Conservation (phyloP, 2,888 invertebrate genomes). For the Drosophila paramelanica region DNA sequence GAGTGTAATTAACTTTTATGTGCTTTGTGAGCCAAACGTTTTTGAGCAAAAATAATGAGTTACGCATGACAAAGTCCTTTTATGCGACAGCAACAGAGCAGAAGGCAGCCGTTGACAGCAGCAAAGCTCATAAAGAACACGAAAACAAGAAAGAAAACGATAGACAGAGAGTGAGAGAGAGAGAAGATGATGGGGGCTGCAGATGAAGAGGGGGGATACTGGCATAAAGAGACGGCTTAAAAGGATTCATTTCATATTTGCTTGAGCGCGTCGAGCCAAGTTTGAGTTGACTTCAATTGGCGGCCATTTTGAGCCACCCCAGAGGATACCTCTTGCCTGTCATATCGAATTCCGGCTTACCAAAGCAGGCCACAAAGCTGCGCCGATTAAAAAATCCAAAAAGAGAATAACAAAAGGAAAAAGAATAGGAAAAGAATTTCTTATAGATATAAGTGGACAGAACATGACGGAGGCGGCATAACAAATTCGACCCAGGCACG, state of each 20-base stretch:
- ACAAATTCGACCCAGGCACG: conserved; percentile 72
- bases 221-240: conserved; percentile 21
- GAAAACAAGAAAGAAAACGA: neutral
- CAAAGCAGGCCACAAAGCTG: conserved; percentile 37
- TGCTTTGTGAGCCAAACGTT: conserved; percentile 61
- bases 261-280: conserved; percentile 47
- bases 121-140: conserved; percentile 14
- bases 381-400: conserved; percentile 53
- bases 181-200: neutral
- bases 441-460: conserved; percentile 54
- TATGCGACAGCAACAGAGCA: conserved; percentile 53
- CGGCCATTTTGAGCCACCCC: conserved; percentile 59
- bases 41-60: conserved; percentile 82
- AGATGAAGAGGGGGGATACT: conserved; percentile 1
- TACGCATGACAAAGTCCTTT: conserved; percentile 84
- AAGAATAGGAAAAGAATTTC: conserved; percentile 31
- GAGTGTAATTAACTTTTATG: conserved; percentile 65
- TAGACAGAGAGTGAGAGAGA: neutral
- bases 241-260: conserved; percentile 75
- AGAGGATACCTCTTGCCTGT: conserved; percentile 30
- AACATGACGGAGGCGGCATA: conserved; percentile 61
- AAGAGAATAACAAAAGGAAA: neutral
- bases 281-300: conserved; percentile 19
- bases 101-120: conserved; percentile 24
- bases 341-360: conserved; percentile 59